Evolutionary conservation across 2,113 vertebrate genomes (phyloP).

Genomic region (Odobenus rosmarus): DNA sequence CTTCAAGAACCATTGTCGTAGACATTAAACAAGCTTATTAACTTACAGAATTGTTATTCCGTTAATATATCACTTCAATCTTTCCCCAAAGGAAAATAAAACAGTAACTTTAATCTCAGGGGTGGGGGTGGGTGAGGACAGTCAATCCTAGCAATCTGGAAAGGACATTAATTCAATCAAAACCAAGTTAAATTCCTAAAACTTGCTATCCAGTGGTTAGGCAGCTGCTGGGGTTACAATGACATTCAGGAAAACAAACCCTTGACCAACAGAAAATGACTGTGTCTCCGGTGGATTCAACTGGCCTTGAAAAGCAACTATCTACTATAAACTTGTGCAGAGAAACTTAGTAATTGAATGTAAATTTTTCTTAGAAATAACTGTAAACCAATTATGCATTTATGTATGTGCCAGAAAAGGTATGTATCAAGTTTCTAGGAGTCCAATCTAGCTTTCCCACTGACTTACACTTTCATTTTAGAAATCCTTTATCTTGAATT

Average conservation of each 20-base stretch:
- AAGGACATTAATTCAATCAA: conserved; percentile 16
- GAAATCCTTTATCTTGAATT: not conserved
- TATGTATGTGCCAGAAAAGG: not conserved
- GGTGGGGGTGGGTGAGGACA: not conserved
- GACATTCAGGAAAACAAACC: conserved; percentile 31
- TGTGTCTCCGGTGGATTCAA: not conserved
- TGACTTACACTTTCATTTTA: conserved; percentile 4
- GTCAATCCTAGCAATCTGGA: conserved; percentile 21
- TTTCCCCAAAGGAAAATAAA: conserved; percentile 36
- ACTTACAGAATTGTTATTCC: not conserved
- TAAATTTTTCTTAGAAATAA: conserved; percentile 45
- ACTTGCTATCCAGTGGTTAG: not conserved
- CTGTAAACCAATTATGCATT: not conserved
- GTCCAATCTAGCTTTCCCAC: not conserved
- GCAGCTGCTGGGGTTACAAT: not conserved
- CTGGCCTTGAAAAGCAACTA: conserved; percentile 20
- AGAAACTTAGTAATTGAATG: conserved; percentile 17
- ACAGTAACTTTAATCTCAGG: not conserved
- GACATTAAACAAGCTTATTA: not conserved
- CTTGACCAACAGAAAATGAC: not conserved
- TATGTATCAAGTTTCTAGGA: not conserved
- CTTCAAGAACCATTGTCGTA: not conserved
- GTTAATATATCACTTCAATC: not conserved
- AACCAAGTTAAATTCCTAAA: conserved; percentile 12
- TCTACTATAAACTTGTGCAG: not conserved